Evolutionary conservation across 2,113 vertebrate species (phyloP), one percentile per base, ranked within the genome.

Genomic region (Lanius collurio): DNA sequence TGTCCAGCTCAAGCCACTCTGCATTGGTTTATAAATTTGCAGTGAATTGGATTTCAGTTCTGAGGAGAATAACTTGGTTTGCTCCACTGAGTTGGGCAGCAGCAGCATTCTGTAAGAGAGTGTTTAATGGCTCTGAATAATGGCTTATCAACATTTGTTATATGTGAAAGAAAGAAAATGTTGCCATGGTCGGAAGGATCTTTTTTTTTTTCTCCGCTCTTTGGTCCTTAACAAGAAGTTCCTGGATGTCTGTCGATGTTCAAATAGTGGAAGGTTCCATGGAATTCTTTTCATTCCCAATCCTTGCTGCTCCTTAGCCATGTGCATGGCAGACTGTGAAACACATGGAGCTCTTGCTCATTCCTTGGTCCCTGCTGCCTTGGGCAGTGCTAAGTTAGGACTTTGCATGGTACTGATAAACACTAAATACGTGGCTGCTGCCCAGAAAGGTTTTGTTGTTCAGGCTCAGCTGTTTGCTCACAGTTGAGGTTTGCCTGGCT

Each of bases 351-450:
- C n/a, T 4, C 44, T 84, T 37, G 52, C 52, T 69, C 19, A 2
- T 75, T 69, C 71, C 89, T 75, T 53, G 35, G 22, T 53, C 50
- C 70, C 49, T 67, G 39, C 57, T 87, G 64, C 65, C 33, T 65
- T 77, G 53, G 39, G 35, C 50, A 68, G 27, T 33, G 8, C 20
- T 15, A 6, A 42, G 42, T 53, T 42, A 24, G 47, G 59, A 10
- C 46, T 90, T 64, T 93, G 83, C 92, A 93, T 95, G 89, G 28
- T 42, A 13, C 46, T 57, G 78, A 39, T 16, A 16, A 79, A 41
- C 68, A 42, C 57, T 50, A 55, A 83, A 52, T 17, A 9, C 0
- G 5, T 26, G 53, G 15, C 81, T 90, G 63, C 74, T 21, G 37
- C 78, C 65, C 76, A 37, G 56, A 49, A 57, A 41, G 50, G 56